Evolutionary conservation across 2,797 vertebrate species (phyloP), one percentile per base, ranked within the genome.

Genomic region (Selene dorsalis): DNA sequence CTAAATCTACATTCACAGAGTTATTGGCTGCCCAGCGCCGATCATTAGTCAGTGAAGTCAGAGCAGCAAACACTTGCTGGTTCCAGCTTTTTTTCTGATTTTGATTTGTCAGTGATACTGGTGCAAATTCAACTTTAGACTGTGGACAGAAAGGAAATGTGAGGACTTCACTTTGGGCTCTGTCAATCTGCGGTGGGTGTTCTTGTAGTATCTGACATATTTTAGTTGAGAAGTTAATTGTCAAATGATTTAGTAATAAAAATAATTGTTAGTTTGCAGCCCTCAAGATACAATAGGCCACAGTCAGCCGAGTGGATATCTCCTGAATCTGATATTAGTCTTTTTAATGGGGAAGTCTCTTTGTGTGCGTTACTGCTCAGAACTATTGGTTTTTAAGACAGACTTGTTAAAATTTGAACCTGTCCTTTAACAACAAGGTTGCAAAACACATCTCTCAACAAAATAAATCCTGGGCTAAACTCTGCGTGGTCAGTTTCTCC

Each of bases 401-500:
- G 26, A 61, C 28, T 9, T 57, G 18, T 53, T 47, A 55, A 78
- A 45, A 28, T 1, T 2, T 18, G 50, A 71, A 73, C 28, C 3
- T 50, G 18, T 30, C 60, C 65, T 73, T 56, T 38, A 30, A 58
- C 13, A 38, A 73, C 7, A 18, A 64, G 24, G 38, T 32, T 24
- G 53, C 32, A 38, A 60, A 67, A 67, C 68, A 64, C 30, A 32
- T 64, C 43, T 69, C 69, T 75, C 1, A 22, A 70, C 53, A 53
- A 80, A 70, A 79, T 4, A 48, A 55, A 73, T 43, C 80, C 66
- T 73, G 82, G 68, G 61, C 43, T 75, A 53, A 85, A 79, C 71
- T 81, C 62, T 82, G 39, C 66, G 69, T 60, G 79, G 77, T 90
- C 83, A 57, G 84, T 79, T 87, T 87, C 84, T 87, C 85, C 72